Percentiles rank a stretch among this genome's conserved stretches.
Conservation (phyloP, 30 jellyfish, hydroid and myxozoan species). For the Sanderia malayensis region DNA sequence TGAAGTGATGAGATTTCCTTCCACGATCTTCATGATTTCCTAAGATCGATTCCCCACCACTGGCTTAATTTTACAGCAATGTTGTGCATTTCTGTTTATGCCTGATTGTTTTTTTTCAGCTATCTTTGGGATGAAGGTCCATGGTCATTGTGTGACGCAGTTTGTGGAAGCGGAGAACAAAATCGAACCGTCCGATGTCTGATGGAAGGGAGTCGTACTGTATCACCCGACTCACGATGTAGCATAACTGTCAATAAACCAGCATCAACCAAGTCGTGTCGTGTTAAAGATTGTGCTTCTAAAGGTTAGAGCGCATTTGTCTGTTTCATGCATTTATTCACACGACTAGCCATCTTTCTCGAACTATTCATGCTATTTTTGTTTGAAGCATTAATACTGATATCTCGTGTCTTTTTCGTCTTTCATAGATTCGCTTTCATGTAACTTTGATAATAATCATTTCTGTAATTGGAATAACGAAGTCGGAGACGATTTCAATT, state of each 20-base stretch:
- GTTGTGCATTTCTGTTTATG: too few relatives aligned
- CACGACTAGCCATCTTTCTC: too few relatives aligned
- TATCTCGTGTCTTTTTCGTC: too few relatives aligned
- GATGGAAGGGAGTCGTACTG: slow-evolving; percentile 32
- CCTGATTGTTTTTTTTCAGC: slow-evolving; percentile 28
- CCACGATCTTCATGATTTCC: too few relatives aligned
- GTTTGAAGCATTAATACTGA: too few relatives aligned
- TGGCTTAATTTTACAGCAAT: too few relatives aligned
- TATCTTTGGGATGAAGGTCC: slow-evolving; percentile 28
- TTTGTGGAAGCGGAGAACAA: slow-evolving; percentile 70
- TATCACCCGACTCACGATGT: slow-evolving; percentile 40
- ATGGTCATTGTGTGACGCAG: slow-evolving; percentile 66
- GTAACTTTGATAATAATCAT: slow-evolving; percentile 68
- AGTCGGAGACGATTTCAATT: slow-evolving; percentile 68
- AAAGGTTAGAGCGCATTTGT: too few relatives aligned
- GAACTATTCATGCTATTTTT: too few relatives aligned
- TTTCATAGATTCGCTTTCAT: slow-evolving; percentile 55
- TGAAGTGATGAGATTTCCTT: too few relatives aligned
- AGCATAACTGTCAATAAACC: slow-evolving; percentile 9
- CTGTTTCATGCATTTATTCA: too few relatives aligned
- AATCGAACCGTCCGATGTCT: slow-evolving; percentile 58
- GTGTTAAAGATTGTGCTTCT: slow-evolving; percentile 31
- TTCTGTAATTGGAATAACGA: slow-evolving; percentile 76
- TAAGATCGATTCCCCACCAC: too few relatives aligned
- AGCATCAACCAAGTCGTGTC: slow-evolving; percentile 31